phyloP scores from a whole-genome alignment of 2,113 vertebrate species.

The Odocoileus virginianus region DNA sequence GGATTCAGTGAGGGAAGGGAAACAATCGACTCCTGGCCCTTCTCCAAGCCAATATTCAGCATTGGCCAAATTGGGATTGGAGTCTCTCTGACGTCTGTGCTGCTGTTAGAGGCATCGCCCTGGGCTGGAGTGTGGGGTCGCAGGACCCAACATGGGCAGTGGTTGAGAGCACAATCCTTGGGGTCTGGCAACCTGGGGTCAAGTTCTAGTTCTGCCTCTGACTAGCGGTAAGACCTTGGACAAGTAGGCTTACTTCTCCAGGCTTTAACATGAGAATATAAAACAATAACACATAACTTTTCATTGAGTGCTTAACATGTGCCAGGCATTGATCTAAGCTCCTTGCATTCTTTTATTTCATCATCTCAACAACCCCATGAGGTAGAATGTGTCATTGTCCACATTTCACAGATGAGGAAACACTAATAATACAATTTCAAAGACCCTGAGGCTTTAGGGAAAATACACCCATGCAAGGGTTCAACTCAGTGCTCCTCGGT shows the following conservation, averaged over 20 bases:
- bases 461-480: fast-evolving
- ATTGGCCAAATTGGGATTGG: not conserved
- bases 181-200: not conserved
- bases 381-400: not conserved
- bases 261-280: not conserved
- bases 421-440: not conserved
- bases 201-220: not conserved
- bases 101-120: not conserved
- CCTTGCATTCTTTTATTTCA: not conserved
- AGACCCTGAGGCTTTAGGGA: not conserved
- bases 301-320: not conserved
- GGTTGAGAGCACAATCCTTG: not conserved
- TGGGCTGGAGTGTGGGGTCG: not conserved
- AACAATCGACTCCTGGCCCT: not conserved
- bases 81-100: not conserved
- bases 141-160: not conserved
- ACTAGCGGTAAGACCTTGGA: not conserved
- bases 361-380: not conserved
- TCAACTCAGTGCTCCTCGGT: not conserved
- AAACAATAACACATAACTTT: not conserved
- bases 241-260: not conserved
- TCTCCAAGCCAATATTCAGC: not conserved
- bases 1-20: not conserved
- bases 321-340: not conserved
- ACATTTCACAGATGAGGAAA: conserved; percentile 7